Conservation (phyloP, 1,140 invertebrate species). For the honey bee (Apis mellifera) region Amel_HAv3.1 CM009932.2:8329001-8329500, state of each 20-base stretch:
- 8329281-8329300: constrained; percentile 18
- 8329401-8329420: not conserved
- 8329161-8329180: not conserved
- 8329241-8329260: constrained; percentile 16
- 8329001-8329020: not conserved
- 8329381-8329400: not conserved
- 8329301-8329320: not conserved
- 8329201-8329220: not conserved
- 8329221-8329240: constrained; percentile 21
- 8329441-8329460: not conserved
- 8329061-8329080: too few relatives aligned
- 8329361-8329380: not conserved
- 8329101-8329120: not conserved
- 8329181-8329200: not conserved
- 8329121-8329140: not conserved
- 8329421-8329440: not conserved
- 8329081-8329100: too few relatives aligned
- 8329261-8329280: not conserved
- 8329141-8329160: not conserved
- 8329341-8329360: not conserved
- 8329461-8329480: too few relatives aligned
- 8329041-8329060: not conserved
- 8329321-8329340: not conserved
- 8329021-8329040: constrained; percentile 11
- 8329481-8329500: too few relatives aligned